Evolutionary conservation across 2,113 vertebrate species (phyloP).

Genomic region (Turdus rufiventris): DNA sequence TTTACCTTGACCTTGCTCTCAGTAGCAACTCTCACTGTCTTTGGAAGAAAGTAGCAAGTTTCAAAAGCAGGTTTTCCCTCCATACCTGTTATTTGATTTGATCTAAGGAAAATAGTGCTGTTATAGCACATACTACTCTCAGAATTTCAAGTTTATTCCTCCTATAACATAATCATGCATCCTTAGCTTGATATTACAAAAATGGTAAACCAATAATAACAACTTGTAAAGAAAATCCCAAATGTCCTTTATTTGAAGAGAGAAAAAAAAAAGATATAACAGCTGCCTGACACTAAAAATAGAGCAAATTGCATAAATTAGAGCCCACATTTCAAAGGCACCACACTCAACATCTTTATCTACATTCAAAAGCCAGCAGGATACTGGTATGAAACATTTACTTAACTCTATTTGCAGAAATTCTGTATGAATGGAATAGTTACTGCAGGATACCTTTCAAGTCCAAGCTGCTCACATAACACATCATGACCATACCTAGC

Average conservation of each 20-base stretch:
- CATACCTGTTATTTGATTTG: neutral
- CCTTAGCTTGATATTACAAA: neutral
- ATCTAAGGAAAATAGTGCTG: neutral
- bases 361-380: slow-evolving; percentile 67
- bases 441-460: slow-evolving; percentile 73
- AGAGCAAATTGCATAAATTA: slow-evolving; percentile 63
- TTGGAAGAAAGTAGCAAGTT: slow-evolving; percentile 22
- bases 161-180: neutral
- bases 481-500: slow-evolving; percentile 51
- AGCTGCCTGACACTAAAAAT: slow-evolving; percentile 67
- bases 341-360: slow-evolving; percentile 59
- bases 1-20: slow-evolving; percentile 69
- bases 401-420: slow-evolving; percentile 69
- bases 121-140: slow-evolving; percentile 6
- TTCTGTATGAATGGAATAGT: slow-evolving; percentile 69
- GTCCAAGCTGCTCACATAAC: slow-evolving; percentile 67
- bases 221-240: neutral
- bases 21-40: neutral
- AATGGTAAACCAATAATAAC: slow-evolving; percentile 4
- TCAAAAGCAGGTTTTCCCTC: neutral
- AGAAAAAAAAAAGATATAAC: neutral
- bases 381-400: slow-evolving; percentile 63
- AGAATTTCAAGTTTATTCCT: slow-evolving; percentile 41
- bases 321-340: slow-evolving; percentile 50
- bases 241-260: slow-evolving; percentile 29